Percentiles rank a stretch among this genome's conserved stretches.
These are phyloP conservation scores for Aphis gossypii DNA, from an alignment of 1,140 invertebrate genomes.

Conservation along the genomic window DNA sequence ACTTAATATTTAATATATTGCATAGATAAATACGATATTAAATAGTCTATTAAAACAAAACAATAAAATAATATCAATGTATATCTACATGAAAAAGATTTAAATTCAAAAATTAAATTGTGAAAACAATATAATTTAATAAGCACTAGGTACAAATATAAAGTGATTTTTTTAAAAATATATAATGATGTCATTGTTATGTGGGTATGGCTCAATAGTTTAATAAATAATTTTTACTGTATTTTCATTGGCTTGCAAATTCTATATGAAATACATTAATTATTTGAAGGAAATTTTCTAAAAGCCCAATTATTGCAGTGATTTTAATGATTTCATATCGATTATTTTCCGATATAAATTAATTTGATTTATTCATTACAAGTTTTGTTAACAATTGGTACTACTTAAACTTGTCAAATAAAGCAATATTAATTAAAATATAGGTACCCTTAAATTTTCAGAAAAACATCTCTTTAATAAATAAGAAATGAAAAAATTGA, in stretches of 20 bases:
- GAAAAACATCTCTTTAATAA: conserved; percentile 26
- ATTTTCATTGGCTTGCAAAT: not conserved
- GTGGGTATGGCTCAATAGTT: not conserved
- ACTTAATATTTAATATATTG: too few species aligned
- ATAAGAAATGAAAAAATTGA: conserved; percentile 47
- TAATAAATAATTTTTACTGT: not conserved
- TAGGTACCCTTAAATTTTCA: not conserved
- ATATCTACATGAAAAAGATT: not conserved
- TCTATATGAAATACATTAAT: not conserved
- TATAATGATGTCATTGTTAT: not conserved
- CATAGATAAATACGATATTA: too few species aligned
- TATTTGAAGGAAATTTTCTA: not conserved
- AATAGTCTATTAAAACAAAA: not conserved
- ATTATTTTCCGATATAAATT: not conserved
- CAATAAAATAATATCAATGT: not conserved
- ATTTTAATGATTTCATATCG: not conserved
- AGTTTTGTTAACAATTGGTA: not conserved
- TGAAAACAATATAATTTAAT: too few species aligned
- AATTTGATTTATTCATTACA: conserved; percentile 2
- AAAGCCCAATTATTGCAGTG: not conserved
- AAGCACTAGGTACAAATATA: not conserved
- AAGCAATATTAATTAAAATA: conserved; percentile 49
- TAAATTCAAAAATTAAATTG: not conserved
- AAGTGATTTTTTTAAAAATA: not conserved
- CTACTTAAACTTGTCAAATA: conserved; percentile 28